Evolutionary conservation across 2,888 invertebrate genomes (phyloP).

Genomic region (Trypoxylon attenuatum): DNA sequence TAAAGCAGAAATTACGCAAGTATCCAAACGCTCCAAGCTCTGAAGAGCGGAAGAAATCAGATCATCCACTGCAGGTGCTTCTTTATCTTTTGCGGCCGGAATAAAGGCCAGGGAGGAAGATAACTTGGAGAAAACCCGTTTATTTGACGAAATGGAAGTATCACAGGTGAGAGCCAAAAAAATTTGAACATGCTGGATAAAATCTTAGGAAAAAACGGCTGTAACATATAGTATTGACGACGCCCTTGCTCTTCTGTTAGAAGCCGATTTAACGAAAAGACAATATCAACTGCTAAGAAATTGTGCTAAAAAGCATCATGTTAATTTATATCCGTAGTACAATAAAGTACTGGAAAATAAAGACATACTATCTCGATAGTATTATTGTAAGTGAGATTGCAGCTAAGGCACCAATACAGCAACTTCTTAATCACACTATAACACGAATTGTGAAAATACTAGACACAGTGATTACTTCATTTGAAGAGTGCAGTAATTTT

Average conservation of each 20-base stretch:
- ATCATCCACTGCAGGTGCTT: neutral
- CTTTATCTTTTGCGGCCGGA: neutral
- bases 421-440: neutral
- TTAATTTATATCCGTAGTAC: neutral
- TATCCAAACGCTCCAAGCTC: neutral
- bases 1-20: neutral
- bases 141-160: neutral
- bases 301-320: neutral
- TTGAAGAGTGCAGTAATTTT: neutral
- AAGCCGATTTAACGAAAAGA: neutral
- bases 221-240: neutral
- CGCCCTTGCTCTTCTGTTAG: neutral
- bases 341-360: neutral
- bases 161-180: neutral
- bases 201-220: neutral
- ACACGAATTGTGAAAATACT: neutral
- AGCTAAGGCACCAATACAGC: neutral
- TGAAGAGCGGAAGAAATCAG: neutral
- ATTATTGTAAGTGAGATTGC: neutral
- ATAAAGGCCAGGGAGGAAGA: neutral
- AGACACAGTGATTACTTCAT: neutral
- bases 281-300: neutral
- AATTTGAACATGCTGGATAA: neutral
- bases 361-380: neutral
- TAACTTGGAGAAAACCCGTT: neutral